phyloP scores from a whole-genome alignment of 1,140 invertebrate genomes.

The Dendrolimus kikuchii region DNA sequence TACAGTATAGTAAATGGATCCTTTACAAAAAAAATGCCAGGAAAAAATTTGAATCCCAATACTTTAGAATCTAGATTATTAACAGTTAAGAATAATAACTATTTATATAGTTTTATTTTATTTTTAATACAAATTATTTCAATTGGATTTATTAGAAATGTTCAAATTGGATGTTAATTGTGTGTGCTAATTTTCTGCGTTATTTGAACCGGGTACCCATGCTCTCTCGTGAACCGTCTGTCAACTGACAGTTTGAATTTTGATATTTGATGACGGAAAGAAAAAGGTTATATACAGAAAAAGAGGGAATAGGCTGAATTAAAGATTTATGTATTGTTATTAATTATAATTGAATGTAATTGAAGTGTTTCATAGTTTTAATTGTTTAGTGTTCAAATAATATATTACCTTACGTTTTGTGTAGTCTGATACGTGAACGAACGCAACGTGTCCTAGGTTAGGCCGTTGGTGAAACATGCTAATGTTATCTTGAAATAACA shows the following conservation, averaged over 20 bases:
- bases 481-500: slow-evolving; percentile 57
- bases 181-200: not conserved
- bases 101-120: no score
- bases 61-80: no score
- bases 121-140: no score
- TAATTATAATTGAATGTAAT: slow-evolving; percentile 36
- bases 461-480: slow-evolving; percentile 67
- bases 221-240: slow-evolving; percentile 15
- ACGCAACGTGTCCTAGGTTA: slow-evolving; percentile 68
- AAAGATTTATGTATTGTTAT: slow-evolving; percentile 29
- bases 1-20: no score
- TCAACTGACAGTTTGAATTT: slow-evolving; percentile 51
- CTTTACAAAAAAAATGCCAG: no score
- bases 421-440: slow-evolving; percentile 32
- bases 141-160: no score
- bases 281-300: slow-evolving; percentile 69
- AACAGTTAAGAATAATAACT: no score
- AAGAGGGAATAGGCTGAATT: slow-evolving; percentile 62
- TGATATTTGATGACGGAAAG: slow-evolving; percentile 69
- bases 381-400: slow-evolving; percentile 25
- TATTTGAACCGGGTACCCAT: slow-evolving; percentile 10
- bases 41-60: no score
- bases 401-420: slow-evolving; percentile 23
- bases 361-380: slow-evolving; percentile 21
- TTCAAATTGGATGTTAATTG: no score